A percentile compares a stretch with the other conserved stretches of the same genome.
Conservation (phyloP, 1,140 invertebrate species). For the Laupala kohalensis region DNA sequence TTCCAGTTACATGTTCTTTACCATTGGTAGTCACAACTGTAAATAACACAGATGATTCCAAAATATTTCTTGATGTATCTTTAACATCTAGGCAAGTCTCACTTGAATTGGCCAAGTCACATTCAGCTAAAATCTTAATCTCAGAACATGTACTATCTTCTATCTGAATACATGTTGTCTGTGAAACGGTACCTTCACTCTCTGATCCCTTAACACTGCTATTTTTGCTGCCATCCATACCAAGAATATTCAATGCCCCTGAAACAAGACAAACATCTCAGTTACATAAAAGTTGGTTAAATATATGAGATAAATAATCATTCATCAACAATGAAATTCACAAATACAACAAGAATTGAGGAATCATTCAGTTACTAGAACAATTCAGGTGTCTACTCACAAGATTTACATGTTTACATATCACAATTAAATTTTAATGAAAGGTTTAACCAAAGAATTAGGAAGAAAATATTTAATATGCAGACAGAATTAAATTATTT, state of each 20-base stretch:
- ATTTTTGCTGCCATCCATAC: neutral
- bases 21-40: neutral
- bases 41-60: neutral
- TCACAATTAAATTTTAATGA: too few relatives aligned
- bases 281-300: neutral
- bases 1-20: neutral
- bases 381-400: too few relatives aligned
- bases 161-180: neutral
- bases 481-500: too few relatives aligned
- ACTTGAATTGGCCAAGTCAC: too few relatives aligned
- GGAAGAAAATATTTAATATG: too few relatives aligned
- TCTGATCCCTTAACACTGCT: neutral
- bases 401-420: too few relatives aligned
- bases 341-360: too few relatives aligned
- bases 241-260: neutral
- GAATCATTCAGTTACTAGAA: too few relatives aligned
- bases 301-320: too few relatives aligned
- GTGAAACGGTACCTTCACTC: neutral
- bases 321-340: too few relatives aligned
- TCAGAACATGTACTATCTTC: neutral
- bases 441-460: too few relatives aligned
- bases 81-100: too few relatives aligned
- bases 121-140: neutral
- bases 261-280: neutral
- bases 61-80: neutral